Evolutionary conservation across 2,888 invertebrate species (phyloP).

Genomic region (Cephus pygmeus): DNA sequence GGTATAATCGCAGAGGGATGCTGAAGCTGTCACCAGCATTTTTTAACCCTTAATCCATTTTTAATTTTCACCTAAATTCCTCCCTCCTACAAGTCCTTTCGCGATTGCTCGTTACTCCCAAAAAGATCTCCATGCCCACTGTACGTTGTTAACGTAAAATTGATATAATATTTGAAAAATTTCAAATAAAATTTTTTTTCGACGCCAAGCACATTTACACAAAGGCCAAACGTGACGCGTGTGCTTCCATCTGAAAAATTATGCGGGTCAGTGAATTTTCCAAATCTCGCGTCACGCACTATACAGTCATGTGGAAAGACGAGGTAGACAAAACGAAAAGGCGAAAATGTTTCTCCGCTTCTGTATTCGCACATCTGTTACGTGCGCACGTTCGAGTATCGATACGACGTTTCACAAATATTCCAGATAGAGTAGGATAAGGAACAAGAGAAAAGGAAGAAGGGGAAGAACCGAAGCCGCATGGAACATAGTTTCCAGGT

Average conservation of each 20-base stretch:
- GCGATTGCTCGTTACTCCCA: not conserved
- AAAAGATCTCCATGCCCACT: not conserved
- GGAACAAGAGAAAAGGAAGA: not conserved
- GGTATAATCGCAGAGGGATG: not conserved
- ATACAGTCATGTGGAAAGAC: not conserved
- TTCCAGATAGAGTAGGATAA: not conserved
- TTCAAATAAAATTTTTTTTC: no score
- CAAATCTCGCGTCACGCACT: not conserved
- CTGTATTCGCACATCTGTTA: not conserved
- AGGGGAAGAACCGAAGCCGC: not conserved
- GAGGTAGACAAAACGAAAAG: not conserved
- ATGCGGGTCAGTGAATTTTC: not conserved
- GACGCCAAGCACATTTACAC: not conserved
- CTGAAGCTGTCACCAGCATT: not conserved
- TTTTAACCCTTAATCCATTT: not conserved
- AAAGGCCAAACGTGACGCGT: not conserved
- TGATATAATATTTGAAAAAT: accelerated
- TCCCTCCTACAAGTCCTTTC: not conserved
- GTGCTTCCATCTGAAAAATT: not conserved
- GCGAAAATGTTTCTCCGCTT: not conserved
- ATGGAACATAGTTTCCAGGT: not conserved
- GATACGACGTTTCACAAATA: not conserved
- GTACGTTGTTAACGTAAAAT: not conserved
- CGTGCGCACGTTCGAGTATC: not conserved
- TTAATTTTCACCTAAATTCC: not conserved